Base-by-base conservation (phyloP, 2,888 invertebrate genomes). In the Drosophila pseudotalamancana region DNA sequence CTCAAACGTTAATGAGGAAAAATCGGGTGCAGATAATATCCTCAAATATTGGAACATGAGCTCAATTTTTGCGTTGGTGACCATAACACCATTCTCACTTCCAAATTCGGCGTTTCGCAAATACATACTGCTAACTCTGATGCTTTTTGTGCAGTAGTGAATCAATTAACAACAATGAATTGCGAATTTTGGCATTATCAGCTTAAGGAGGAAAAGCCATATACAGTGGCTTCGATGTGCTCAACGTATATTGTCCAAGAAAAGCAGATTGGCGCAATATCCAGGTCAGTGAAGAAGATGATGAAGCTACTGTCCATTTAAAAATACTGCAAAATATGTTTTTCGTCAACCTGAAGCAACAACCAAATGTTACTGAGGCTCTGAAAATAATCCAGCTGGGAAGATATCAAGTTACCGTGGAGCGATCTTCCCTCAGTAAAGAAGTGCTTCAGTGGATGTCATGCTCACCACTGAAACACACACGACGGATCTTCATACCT, bases 171-270 rank as follows among this genome's bases (percentile, higher is more conserved):
- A 3, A 29, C 11, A 11, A 11, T 25, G 18, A 53, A 53, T 6
- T 53, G 53, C 8, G 42, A 53, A 2, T 51, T 42, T 3, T 39
- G 51, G 32, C 40, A 51, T 8, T 40, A 51, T n/a, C 40, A 51
- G 16, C 16, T 42, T n/a, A 16, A 32, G 6, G 42, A 53, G 16
- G 11, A 35, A 11, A 35, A 6, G 1, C 11, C 35, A 4, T 19
- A 4, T 19, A 37, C 4, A 35, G 5, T 55, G 14, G 54, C 37
- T 45, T 9, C 21, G 32, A 6, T 18, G 48, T 40, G 40, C 48
- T 25, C 40, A 56, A 40, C 39, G 32, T 46, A 9, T 43, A 53
- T 42, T 53, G 35, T 6, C 53, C 42, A 19, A 43, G 27, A 23
- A 54, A 45, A 19, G 21, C 35, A 37, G 16, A 45, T 14, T 54